These are phyloP conservation scores for Cylloceria caligata DNA, from an alignment of 2,888 invertebrate species.

Conservation along the genomic window DNA sequence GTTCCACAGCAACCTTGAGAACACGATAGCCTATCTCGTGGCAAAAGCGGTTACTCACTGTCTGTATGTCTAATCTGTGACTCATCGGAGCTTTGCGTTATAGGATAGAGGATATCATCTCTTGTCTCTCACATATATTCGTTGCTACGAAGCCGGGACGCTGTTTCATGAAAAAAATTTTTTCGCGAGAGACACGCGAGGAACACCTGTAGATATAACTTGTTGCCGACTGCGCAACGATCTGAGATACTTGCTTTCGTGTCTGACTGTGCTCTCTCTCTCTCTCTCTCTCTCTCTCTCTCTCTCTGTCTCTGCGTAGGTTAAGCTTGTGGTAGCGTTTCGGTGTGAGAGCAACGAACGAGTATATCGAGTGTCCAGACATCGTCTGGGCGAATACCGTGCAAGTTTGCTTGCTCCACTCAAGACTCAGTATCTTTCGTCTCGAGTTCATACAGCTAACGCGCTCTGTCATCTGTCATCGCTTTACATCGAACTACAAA, in stretches of 20 bases:
- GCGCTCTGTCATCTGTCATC: conserved; percentile 15
- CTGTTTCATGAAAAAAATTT: neutral
- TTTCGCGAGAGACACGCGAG: neutral
- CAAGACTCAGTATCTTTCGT: conserved; percentile 26
- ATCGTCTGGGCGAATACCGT: neutral
- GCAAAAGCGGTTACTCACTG: neutral
- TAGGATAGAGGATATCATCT: too few species aligned
- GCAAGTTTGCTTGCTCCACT: conserved; percentile 7
- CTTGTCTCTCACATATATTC: neutral
- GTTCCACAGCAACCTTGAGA: conserved; percentile 57
- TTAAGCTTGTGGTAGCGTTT: conserved; percentile 21
- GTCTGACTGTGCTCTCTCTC: conserved; percentile 2
- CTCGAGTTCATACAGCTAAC: conserved; percentile 22
- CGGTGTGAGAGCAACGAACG: conserved; percentile 34
- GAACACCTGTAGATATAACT: conserved; percentile 26
- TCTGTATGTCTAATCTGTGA: neutral
- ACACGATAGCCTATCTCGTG: conserved; percentile 51
- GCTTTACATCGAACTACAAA: too few species aligned
- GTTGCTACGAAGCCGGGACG: neutral
- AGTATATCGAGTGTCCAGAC: conserved; percentile 43
- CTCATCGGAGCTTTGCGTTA: too few species aligned
- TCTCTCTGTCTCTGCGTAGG: neutral
- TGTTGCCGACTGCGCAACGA: neutral
- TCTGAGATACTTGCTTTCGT: neutral
- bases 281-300: neutral